A percentile compares a stretch with the other conserved stretches of the same genome.
These are phyloP conservation scores for Lysiphlebus fabarum DNA, from an alignment of 1,140 invertebrate genomes.

Conservation along the genomic window DNA sequence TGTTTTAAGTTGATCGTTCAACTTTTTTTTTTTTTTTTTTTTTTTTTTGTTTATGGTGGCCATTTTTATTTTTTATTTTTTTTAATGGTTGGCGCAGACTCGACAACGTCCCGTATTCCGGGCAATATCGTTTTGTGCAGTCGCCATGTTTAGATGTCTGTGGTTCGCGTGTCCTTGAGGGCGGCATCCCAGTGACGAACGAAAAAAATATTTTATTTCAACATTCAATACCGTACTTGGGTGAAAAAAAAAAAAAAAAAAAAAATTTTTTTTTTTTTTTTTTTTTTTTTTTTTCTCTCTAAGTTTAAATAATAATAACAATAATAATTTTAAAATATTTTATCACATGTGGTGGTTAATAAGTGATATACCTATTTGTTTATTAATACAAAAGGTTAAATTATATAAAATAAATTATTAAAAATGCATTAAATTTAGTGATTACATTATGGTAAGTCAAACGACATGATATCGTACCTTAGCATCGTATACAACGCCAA, in stretches of 20 bases:
- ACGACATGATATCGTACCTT: conserved; percentile 33
- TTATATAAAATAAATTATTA: conserved; percentile 42
- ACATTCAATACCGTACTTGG: too few species aligned
- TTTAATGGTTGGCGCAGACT: too few species aligned
- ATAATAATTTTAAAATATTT: conserved; percentile 22
- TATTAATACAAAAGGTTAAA: conserved; percentile 47
- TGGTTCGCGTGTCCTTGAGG: conserved; percentile 52
- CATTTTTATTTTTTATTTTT: too few species aligned
- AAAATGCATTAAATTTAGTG: conserved; percentile 56
- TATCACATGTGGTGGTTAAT: conserved; percentile 52
- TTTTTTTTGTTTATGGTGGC: too few species aligned
- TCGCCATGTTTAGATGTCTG: conserved; percentile 61
- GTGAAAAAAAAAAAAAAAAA: too few species aligned
- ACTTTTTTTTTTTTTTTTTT: too few species aligned
- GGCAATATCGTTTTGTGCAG: conserved; percentile 29
- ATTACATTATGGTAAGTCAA: conserved; percentile 64
- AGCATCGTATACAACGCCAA: conserved; percentile 47
- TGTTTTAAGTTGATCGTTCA: too few species aligned
- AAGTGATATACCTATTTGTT: conserved; percentile 58
- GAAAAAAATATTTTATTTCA: conserved; percentile 30
- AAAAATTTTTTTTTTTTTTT: too few species aligned
- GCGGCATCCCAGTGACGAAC: conserved; percentile 37
- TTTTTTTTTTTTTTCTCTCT: too few species aligned
- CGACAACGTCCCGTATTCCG: too few species aligned
- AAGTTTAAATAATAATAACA: too few species aligned